These are phyloP conservation scores for Pristionchus exspectatus DNA, from an alignment of 2,888 invertebrate genomes.

Conservation along the genomic window DNA sequence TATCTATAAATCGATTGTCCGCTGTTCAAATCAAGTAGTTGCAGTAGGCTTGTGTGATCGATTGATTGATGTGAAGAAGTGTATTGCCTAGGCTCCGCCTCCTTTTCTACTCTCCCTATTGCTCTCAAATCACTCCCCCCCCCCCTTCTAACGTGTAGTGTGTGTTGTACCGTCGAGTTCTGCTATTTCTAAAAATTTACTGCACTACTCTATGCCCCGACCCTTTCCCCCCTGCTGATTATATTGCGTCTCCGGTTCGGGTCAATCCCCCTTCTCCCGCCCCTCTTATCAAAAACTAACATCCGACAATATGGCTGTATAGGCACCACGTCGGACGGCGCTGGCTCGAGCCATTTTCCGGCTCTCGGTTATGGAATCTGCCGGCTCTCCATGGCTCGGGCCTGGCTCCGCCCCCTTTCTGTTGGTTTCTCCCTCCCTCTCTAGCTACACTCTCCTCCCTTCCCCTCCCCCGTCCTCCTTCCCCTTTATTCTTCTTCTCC, in stretches of 20 bases:
- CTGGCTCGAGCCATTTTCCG: not conserved
- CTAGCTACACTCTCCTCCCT: not conserved
- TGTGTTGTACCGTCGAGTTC: slow-evolving; percentile 37
- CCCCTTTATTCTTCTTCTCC: not conserved
- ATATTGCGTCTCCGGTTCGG: slow-evolving; percentile 15
- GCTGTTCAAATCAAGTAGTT: not conserved
- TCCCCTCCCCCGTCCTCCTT: not conserved
- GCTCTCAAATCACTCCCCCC: not conserved
- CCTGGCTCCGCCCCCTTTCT: slow-evolving; percentile 14
- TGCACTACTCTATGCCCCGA: not conserved
- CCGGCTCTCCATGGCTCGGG: not conserved
- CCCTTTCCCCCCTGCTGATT: not conserved
- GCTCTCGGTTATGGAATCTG: not conserved
- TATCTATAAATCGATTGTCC: slow-evolving; percentile 33
- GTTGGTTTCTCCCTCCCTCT: not conserved
- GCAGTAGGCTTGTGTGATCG: not conserved
- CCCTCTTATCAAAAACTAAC: not conserved
- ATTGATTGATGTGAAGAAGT: not conserved
- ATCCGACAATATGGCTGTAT: not conserved
- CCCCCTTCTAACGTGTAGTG: slow-evolving; percentile 11
- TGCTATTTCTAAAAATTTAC: not conserved
- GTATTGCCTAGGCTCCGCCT: slow-evolving; percentile 1
- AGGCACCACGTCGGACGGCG: not conserved
- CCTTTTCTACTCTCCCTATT: not conserved
- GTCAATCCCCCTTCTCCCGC: not conserved